A percentile compares a stretch with the other conserved stretches of the same genome.
These are phyloP conservation scores for Passerina amoena DNA, from an alignment of 2,113 vertebrate species.

Conservation along the genomic window DNA sequence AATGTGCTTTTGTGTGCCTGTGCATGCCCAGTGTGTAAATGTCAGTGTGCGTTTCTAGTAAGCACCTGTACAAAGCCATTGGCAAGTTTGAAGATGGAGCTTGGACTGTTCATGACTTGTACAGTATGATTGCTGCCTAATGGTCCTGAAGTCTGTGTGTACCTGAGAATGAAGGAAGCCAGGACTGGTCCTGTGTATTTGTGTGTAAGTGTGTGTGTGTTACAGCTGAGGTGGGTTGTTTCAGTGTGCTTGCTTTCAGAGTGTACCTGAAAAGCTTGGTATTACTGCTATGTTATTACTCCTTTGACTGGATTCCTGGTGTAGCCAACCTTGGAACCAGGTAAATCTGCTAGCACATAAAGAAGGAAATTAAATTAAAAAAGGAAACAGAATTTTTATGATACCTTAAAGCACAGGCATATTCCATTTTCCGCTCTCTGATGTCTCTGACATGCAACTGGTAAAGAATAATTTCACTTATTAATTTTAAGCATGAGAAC, in stretches of 20 bases:
- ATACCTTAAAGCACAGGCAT: not conserved
- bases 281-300: not conserved
- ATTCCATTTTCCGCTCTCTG: not conserved
- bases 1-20: not conserved
- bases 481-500: not conserved
- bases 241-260: not conserved
- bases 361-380: not conserved
- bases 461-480: not conserved
- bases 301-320: not conserved
- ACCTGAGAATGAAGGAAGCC: not conserved
- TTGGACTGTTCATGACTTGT: not conserved
- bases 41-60: not conserved
- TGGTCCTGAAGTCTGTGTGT: not conserved
- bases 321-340: not conserved
- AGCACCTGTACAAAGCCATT: not conserved
- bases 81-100: not conserved
- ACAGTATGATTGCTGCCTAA: not conserved
- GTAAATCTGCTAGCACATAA: not conserved
- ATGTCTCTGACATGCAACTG: not conserved
- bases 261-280: not conserved
- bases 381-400: not conserved
- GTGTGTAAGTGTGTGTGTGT: not conserved
- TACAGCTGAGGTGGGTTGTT: not conserved
- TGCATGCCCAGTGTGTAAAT: not conserved
- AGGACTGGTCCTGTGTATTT: not conserved